A percentile compares a stretch with the other conserved stretches of the same genome.
Evolutionary conservation across 2,113 vertebrate genomes (phyloP).

Genomic region (Gymnocephalus cernua): DNA sequence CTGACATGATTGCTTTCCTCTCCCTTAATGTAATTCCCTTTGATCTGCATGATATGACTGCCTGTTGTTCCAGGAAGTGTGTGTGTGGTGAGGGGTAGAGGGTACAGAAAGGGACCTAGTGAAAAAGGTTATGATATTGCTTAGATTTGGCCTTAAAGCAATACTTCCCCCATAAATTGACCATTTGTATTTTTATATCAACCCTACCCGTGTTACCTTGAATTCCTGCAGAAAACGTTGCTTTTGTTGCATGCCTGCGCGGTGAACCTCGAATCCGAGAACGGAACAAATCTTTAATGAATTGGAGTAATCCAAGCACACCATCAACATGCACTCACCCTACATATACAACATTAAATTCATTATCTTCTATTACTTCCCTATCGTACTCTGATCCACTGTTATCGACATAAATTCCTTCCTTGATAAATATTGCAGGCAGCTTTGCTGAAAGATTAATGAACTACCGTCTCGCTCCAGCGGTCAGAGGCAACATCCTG

Average conservation of each 20-base stretch:
- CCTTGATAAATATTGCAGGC: conserved; percentile 75
- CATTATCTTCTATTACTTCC: conserved; percentile 49
- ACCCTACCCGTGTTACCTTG: no score
- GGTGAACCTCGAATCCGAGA: no score
- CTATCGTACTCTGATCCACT: conserved; percentile 53
- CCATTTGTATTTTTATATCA: no score
- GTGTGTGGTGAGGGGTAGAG: not conserved
- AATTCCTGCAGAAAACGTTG: no score
- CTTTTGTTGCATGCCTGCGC: no score
- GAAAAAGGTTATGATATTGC: not conserved
- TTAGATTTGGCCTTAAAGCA: not conserved
- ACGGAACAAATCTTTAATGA: no score
- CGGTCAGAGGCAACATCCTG: conserved; percentile 61
- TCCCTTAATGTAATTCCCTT: conserved; percentile 69
- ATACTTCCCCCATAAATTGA: no score
- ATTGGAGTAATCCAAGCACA: not conserved
- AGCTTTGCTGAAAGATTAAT: conserved; percentile 70
- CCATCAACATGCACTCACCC: not conserved
- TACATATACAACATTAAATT: conserved; percentile 41
- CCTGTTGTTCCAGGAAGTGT: conserved; percentile 66
- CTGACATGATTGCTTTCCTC: conserved; percentile 67
- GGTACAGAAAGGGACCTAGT: not conserved
- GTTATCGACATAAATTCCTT: conserved; percentile 61
- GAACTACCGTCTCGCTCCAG: conserved; percentile 44
- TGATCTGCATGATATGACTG: conserved; percentile 56